Conservation (phyloP, 2,113 vertebrate species). For the Hydrochoerus hydrochaeris region DNA sequence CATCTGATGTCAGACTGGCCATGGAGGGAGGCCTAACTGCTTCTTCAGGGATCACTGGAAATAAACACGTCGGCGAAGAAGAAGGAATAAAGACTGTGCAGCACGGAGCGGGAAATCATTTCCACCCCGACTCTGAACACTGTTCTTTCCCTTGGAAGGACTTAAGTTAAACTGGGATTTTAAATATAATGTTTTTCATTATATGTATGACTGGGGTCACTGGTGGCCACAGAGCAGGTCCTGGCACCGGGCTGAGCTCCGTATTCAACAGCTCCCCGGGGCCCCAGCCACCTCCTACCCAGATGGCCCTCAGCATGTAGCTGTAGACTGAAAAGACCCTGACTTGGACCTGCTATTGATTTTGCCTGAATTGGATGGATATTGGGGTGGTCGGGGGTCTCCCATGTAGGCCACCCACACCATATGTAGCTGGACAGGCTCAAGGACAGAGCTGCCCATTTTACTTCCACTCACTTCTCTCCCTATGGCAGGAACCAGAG, state of each 20-base stretch:
- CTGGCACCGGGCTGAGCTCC: no score
- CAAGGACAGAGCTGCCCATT: not conserved
- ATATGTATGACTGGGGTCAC: not conserved
- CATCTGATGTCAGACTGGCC: not conserved
- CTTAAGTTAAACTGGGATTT: not conserved
- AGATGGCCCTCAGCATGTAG: not conserved
- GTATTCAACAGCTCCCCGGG: not conserved
- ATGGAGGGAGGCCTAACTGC: not conserved
- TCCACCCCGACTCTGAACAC: not conserved
- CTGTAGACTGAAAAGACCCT: not conserved
- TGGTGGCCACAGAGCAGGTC: not conserved
- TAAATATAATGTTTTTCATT: not conserved
- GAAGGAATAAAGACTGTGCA: not conserved
- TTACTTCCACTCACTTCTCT: not conserved
- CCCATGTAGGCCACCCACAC: rapidly evolving
- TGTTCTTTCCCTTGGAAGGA: not conserved
- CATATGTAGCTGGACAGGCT: not conserved
- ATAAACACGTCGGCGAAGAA: not conserved
- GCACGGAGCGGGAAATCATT: not conserved
- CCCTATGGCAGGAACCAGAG: not conserved
- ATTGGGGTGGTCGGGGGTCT: not conserved
- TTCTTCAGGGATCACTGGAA: not conserved
- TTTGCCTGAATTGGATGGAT: not conserved
- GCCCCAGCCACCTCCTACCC: not conserved
- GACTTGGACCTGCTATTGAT: not conserved